Evolutionary conservation across 2,797 vertebrate genomes (phyloP).

Genomic region (Phataginus tetradactyla): DNA sequence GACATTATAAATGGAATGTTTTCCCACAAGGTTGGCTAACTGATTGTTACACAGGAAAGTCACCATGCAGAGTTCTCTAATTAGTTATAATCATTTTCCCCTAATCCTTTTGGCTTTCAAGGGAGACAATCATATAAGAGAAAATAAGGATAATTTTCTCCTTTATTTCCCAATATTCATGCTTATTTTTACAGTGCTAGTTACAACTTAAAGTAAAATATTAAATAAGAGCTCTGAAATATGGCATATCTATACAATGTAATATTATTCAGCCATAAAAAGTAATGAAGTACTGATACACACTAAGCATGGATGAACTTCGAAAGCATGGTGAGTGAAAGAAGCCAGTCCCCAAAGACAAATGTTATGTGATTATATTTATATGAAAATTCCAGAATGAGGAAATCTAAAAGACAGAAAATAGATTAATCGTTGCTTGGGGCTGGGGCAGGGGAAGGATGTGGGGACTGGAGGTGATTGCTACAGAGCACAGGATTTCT

Average conservation of each 20-base stretch:
- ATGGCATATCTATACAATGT: background rate
- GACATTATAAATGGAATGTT: slow-evolving; percentile 37
- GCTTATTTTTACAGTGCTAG: background rate
- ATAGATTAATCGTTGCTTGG: background rate
- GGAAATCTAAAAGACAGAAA: background rate
- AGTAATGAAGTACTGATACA: background rate
- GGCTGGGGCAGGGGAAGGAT: background rate
- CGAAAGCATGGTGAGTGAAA: background rate
- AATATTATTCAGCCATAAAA: background rate
- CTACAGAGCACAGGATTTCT: background rate
- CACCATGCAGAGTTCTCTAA: background rate
- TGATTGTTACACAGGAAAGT: slow-evolving; percentile 18
- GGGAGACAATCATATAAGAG: slow-evolving; percentile 7
- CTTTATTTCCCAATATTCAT: background rate
- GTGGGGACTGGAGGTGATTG: background rate
- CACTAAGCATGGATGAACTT: background rate
- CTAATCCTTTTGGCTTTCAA: slow-evolving; percentile 33
- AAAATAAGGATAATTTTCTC: slow-evolving; percentile 22
- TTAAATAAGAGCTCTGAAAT: background rate
- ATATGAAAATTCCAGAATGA: background rate
- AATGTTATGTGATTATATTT: background rate
- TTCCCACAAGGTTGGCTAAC: background rate
- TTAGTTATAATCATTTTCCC: background rate
- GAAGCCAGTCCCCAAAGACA: background rate
- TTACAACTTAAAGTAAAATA: background rate